Percentiles rank a stretch among this genome's conserved stretches.
phyloP scores from a whole-genome alignment of 1,140 invertebrate genomes.

The Microplitis mediator region DNA sequence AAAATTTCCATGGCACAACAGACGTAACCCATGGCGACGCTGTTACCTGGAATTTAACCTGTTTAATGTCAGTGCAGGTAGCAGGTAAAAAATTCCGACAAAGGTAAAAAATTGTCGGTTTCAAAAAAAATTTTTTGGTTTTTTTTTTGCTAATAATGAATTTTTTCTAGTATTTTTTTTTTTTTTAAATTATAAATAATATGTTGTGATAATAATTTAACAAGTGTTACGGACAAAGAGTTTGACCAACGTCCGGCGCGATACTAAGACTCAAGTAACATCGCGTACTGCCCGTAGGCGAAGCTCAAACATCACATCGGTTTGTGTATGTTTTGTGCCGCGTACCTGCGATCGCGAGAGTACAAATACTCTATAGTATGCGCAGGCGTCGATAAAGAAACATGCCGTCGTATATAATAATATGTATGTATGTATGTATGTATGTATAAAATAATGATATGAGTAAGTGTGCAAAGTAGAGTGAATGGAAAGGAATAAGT shows the following conservation, averaged over 20 bases:
- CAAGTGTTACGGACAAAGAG: neutral
- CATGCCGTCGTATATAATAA: neutral
- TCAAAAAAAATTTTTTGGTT: too few relatives aligned
- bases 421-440: neutral
- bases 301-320: neutral
- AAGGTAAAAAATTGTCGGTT: too few relatives aligned
- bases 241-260: conserved; percentile 39
- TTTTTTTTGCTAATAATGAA: too few relatives aligned
- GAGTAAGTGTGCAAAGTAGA: too few relatives aligned
- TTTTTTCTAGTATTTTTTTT: too few relatives aligned
- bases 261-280: conserved; percentile 39
- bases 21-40: conserved; percentile 49
- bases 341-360: neutral
- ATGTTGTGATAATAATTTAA: too few relatives aligned
- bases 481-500: too few relatives aligned
- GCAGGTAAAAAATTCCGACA: neutral
- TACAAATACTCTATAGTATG: neutral
- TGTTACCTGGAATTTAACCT: conserved; percentile 25
- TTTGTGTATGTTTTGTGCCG: neutral
- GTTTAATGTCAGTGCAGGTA: conserved; percentile 5
- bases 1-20: conserved; percentile 47
- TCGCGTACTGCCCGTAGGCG: neutral
- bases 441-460: too few relatives aligned
- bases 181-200: too few relatives aligned
- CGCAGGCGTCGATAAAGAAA: neutral